phyloP scores from a whole-genome alignment of 2,113 vertebrate genomes.

The Paradisaea rubra region DNA sequence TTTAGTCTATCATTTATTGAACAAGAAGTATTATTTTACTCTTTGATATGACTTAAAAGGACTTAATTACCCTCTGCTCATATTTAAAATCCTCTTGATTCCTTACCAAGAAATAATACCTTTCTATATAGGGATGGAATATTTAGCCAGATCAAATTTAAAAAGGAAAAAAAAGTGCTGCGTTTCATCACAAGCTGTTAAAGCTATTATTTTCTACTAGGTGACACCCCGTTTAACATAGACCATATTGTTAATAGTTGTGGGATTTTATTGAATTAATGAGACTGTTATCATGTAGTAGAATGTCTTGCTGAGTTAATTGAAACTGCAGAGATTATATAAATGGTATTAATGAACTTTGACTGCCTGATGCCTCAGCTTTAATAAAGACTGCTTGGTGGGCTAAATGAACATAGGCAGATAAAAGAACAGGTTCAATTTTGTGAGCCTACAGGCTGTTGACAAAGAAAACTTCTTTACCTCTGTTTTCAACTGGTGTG shows the following conservation, averaged over 20 bases:
- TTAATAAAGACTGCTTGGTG: constrained; percentile 87
- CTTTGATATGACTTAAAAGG: constrained; percentile 58
- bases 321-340: constrained; percentile 86
- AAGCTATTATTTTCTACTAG: constrained; percentile 85
- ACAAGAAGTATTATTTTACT: constrained; percentile 57
- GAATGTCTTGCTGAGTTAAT: constrained; percentile 86
- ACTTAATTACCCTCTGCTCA: constrained; percentile 60
- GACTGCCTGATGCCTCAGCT: constrained; percentile 80
- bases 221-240: constrained; percentile 85
- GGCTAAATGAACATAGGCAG: constrained; percentile 84
- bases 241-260: constrained; percentile 88
- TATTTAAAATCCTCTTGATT: constrained; percentile 68
- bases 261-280: constrained; percentile 88
- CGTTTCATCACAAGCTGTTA: constrained; percentile 83
- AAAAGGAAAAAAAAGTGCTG: constrained; percentile 52
- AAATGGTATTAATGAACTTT: constrained; percentile 89
- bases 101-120: constrained; percentile 67
- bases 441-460: constrained; percentile 81
- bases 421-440: constrained; percentile 85
- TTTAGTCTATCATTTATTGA: constrained; percentile 54
- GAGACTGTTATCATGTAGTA: constrained; percentile 84
- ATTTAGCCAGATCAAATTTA: constrained; percentile 73
- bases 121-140: constrained; percentile 64
- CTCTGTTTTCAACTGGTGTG: constrained; percentile 65
- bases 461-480: constrained; percentile 74